Conservation (phyloP, 2,797 vertebrate species). For the Carduelis carduelis region DNA sequence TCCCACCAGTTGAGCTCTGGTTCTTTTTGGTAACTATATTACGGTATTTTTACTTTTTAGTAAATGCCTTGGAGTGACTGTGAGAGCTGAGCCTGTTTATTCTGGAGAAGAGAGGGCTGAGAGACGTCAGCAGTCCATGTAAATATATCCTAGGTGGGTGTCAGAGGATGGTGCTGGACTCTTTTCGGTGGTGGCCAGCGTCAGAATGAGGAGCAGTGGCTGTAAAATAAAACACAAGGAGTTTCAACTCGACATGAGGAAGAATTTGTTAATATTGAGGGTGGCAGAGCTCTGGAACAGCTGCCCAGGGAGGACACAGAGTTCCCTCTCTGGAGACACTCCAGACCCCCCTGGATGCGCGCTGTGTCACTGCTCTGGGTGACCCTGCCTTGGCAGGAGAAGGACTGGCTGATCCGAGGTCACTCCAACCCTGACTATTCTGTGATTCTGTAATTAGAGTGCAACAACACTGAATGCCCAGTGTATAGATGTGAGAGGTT, state of each 20-base stretch:
- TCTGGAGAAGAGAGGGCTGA: neutral
- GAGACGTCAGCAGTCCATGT: rapidly evolving
- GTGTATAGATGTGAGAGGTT: neutral
- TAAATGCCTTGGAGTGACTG: neutral
- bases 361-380: neutral
- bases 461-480: neutral
- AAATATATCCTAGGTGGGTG: neutral
- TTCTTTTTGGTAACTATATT: neutral
- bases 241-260: rapidly evolving
- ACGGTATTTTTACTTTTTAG: neutral
- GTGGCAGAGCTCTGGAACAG: neutral
- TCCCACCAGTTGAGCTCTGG: too few relatives aligned
- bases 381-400: neutral
- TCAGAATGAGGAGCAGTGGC: neutral
- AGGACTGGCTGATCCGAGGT: neutral
- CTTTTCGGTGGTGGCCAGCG: neutral
- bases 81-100: too few relatives aligned
- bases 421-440: rapidly evolving
- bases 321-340: neutral
- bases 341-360: neutral
- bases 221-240: neutral
- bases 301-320: neutral
- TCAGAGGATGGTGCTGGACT: neutral
- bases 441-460: neutral
- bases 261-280: rapidly evolving